Evolutionary conservation across 2,888 invertebrate genomes (phyloP).

Genomic region (Lordiphosa andalusiaca): DNA sequence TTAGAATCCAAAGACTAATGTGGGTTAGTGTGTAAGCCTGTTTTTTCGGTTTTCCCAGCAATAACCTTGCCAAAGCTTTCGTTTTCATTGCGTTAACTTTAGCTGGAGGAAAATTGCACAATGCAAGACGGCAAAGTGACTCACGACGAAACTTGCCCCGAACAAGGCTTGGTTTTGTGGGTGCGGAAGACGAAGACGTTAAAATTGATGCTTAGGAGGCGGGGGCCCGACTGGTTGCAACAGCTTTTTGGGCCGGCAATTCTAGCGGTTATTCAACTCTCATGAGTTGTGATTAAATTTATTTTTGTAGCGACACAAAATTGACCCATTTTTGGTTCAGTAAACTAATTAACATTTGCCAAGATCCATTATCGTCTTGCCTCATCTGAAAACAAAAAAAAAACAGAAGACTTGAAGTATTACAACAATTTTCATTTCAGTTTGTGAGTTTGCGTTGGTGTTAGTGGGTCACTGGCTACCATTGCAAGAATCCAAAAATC

Average conservation of each 20-base stretch:
- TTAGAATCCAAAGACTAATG: slow-evolving; percentile 1
- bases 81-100: slow-evolving; percentile 48
- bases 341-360: slow-evolving; percentile 71
- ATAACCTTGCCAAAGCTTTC: slow-evolving; percentile 64
- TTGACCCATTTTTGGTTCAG: slow-evolving; percentile 56
- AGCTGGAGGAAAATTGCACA: slow-evolving; percentile 54
- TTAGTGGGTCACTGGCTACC: slow-evolving; percentile 41
- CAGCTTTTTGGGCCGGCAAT: slow-evolving; percentile 23
- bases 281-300: slow-evolving; percentile 7
- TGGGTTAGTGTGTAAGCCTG: slow-evolving; percentile 49
- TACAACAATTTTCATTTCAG: slow-evolving; percentile 62
- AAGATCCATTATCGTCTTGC: slow-evolving; percentile 74
- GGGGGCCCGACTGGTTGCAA: slow-evolving; percentile 19
- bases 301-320: slow-evolving; percentile 34
- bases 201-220: slow-evolving; percentile 22
- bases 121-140: slow-evolving; percentile 38
- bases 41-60: slow-evolving; percentile 1
- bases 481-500: slow-evolving; percentile 37
- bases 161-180: slow-evolving; percentile 26
- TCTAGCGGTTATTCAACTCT: slow-evolving; percentile 21
- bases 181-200: slow-evolving; percentile 38
- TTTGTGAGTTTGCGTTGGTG: slow-evolving; percentile 18
- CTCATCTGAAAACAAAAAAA: slow-evolving; percentile 39
- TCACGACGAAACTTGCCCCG: slow-evolving; percentile 44
- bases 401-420: slow-evolving; percentile 26